Evolutionary conservation across 2,888 invertebrate genomes (phyloP).

Genomic region (Alviniconcha strummeri): DNA sequence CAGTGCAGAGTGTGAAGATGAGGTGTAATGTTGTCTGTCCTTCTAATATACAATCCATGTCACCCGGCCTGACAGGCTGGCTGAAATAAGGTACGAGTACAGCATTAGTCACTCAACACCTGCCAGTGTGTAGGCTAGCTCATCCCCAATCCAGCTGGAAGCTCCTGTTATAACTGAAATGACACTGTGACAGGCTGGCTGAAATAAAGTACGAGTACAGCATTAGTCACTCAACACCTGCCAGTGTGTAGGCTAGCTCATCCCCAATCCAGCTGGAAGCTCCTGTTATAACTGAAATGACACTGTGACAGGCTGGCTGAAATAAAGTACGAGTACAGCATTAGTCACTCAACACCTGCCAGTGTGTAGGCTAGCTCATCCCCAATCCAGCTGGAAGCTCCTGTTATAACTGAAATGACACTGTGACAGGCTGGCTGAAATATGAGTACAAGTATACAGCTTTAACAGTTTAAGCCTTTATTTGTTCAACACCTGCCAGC

Average conservation of each 20-base stretch:
- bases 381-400: conserved; percentile 89
- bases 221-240: conserved; percentile 9
- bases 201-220: not conserved
- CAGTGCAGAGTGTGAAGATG: too few relatives aligned
- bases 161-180: conserved; percentile 79
- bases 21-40: too few relatives aligned
- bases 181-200: not conserved
- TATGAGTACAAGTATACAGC: not conserved
- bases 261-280: conserved; percentile 90
- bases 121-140: conserved; percentile 78
- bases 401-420: conserved; percentile 75
- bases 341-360: conserved; percentile 29
- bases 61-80: conserved; percentile 79
- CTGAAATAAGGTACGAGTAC: conserved; percentile 62
- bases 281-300: conserved; percentile 76
- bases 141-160: conserved; percentile 88
- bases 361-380: conserved; percentile 81
- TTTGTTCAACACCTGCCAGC: conserved; percentile 43
- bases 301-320: not conserved
- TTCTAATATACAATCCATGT: too few relatives aligned
- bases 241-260: conserved; percentile 79
- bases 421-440: not conserved
- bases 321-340: not conserved
- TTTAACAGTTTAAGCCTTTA: too few relatives aligned
- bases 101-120: not conserved